phyloP scores from a whole-genome alignment of 2,888 invertebrate genomes.

The Iselma pallidipennis region DNA sequence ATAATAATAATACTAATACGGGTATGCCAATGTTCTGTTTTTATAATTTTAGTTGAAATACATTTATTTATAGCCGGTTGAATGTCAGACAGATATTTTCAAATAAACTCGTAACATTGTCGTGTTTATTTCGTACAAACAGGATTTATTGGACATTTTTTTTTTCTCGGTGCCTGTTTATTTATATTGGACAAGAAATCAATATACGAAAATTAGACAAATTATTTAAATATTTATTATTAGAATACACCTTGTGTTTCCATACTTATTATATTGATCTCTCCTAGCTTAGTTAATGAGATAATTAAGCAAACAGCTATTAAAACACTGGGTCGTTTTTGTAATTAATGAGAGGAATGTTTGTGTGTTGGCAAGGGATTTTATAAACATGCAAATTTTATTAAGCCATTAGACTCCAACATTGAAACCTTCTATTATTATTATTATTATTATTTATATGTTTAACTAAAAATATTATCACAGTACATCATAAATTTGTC shows the following conservation, averaged over 20 bases:
- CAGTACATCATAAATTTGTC: background rate
- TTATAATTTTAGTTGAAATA: background rate
- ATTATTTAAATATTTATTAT: conserved; percentile 5
- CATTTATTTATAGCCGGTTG: conserved; percentile 1
- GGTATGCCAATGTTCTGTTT: too few relatives aligned
- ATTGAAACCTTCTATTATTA: background rate
- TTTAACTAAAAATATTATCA: conserved; percentile 1
- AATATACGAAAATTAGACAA: too few relatives aligned
- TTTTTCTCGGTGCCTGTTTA: background rate
- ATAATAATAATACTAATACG: too few relatives aligned
- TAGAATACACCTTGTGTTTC: too few relatives aligned
- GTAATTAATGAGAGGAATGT: background rate
- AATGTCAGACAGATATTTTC: background rate
- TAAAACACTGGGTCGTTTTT: background rate
- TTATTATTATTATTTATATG: background rate
- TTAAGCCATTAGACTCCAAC: background rate
- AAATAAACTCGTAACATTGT: background rate
- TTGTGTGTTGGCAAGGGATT: background rate
- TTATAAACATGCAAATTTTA: background rate
- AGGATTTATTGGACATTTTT: background rate
- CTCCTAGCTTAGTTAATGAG: too few relatives aligned
- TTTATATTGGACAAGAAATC: too few relatives aligned
- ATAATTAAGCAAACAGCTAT: background rate
- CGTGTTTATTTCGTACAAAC: background rate
- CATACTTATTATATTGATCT: too few relatives aligned